Evolutionary conservation across 1,140 invertebrate genomes (phyloP).

Genomic region (Pseudomyrmex flavicornis): DNA sequence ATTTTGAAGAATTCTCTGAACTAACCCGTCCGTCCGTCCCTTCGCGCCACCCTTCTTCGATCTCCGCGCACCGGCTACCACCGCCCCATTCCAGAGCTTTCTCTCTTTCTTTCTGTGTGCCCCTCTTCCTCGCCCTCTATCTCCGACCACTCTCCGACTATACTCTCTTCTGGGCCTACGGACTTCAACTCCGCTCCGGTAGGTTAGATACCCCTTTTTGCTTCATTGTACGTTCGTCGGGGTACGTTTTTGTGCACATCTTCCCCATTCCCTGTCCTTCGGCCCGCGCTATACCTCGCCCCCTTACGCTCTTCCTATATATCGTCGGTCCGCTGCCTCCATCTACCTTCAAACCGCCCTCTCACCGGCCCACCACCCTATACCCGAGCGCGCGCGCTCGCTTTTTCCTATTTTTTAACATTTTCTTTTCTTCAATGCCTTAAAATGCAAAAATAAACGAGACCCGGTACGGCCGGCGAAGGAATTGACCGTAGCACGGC

Average conservation of each 20-base stretch:
- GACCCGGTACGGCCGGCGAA: conserved; percentile 69
- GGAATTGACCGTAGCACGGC: conserved; percentile 74
- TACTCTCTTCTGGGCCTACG: conserved; percentile 69
- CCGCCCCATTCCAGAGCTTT: conserved; percentile 23
- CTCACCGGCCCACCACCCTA: conserved; percentile 79
- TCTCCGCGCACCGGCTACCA: conserved; percentile 5
- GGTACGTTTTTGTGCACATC: conserved; percentile 81
- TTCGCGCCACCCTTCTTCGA: conserved; percentile 29
- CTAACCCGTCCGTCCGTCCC: conserved; percentile 36
- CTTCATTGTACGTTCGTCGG: conserved; percentile 78
- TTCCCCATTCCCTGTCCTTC: conserved; percentile 72
- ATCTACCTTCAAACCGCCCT: conserved; percentile 72
- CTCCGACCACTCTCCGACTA: conserved; percentile 45
- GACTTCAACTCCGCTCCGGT: conserved; percentile 70
- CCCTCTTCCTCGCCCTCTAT: neutral
- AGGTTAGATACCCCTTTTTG: conserved; percentile 76
- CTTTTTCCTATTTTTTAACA: conserved; percentile 83
- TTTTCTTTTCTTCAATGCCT: conserved; percentile 84
- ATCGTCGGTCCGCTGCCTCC: conserved; percentile 71
- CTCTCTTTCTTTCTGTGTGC: conserved; percentile 10
- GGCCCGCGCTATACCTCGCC: conserved; percentile 30
- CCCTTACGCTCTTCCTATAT: conserved; percentile 26
- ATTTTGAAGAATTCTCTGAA: conserved; percentile 58
- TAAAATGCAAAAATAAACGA: conserved; percentile 85
- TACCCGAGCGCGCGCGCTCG: conserved; percentile 78